These are phyloP conservation scores for Anastrepha obliqua DNA, from an alignment of 1,140 invertebrate species.

Conservation along the genomic window DNA sequence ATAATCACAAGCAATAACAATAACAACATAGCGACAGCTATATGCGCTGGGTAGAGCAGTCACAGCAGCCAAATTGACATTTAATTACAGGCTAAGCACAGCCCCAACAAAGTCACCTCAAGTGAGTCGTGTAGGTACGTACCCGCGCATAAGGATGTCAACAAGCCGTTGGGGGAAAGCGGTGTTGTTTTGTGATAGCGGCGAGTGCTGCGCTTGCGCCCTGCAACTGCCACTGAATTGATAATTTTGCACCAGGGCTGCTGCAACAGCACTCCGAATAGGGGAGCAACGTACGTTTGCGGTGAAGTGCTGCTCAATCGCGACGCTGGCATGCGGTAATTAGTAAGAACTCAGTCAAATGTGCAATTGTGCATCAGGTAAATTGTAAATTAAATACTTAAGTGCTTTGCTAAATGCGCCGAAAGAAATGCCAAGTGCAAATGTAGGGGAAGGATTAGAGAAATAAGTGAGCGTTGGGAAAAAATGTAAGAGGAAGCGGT, in stretches of 20 bases:
- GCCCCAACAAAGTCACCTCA: constrained; percentile 52
- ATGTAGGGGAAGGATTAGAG: not conserved
- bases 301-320: not conserved
- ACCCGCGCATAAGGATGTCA: not conserved
- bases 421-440: not conserved
- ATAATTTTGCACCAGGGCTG: not conserved
- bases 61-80: constrained; percentile 67
- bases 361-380: not conserved
- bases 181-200: not conserved
- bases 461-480: not conserved
- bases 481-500: constrained; percentile 42
- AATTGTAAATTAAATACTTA: constrained; percentile 40
- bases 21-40: not conserved
- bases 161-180: not conserved
- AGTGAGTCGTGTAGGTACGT: constrained; percentile 39
- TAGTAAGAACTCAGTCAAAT: constrained; percentile 62
- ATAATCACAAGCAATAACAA: constrained; percentile 16
- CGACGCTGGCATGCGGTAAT: constrained; percentile 41
- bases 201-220: not conserved
- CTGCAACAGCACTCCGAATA: not conserved
- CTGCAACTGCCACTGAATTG: not conserved
- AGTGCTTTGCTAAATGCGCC: not conserved
- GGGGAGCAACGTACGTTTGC: not conserved
- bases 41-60: not conserved
- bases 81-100: constrained; percentile 71